Percentiles rank a stretch among this genome's conserved stretches.
Evolutionary conservation across 2,797 vertebrate species (phyloP).

Genomic region (Benthosema pterotum): DNA sequence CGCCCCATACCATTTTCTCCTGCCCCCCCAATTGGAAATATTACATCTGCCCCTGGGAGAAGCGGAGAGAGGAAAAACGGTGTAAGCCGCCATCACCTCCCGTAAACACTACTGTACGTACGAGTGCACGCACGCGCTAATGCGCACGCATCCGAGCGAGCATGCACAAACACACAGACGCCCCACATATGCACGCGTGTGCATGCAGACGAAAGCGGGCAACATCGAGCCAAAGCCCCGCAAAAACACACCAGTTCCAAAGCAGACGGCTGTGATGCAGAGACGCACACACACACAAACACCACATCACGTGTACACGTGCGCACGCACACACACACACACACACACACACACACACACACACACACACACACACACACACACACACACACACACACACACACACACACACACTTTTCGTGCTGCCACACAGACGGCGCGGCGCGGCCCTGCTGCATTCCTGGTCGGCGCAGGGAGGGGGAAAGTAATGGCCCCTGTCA

Average conservation of each 20-base stretch:
- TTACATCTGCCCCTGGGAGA: too few relatives aligned
- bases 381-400: background rate
- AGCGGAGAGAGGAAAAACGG: slow-evolving; percentile 23
- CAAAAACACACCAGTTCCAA: background rate
- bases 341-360: too few relatives aligned
- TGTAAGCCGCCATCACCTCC: slow-evolving; percentile 4
- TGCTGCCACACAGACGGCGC: slow-evolving; percentile 3
- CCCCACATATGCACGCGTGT: background rate
- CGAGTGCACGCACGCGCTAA: background rate
- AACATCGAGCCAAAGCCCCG: too few relatives aligned
- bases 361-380: slow-evolving; percentile 15
- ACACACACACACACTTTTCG: background rate
- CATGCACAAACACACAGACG: slow-evolving; percentile 39
- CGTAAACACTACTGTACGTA: background rate
- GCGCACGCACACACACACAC: background rate
- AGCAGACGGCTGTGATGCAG: background rate
- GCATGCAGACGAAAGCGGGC: too few relatives aligned
- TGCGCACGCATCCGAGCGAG: slow-evolving; percentile 23
- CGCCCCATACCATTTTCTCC: too few relatives aligned
- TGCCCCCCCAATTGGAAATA: too few relatives aligned
- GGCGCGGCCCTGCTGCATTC: background rate
- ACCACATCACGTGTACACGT: background rate
- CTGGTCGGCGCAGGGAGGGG: slow-evolving; percentile 26
- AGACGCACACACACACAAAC: background rate
- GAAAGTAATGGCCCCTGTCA: slow-evolving; percentile 69